These are phyloP conservation scores for Pungitius pungitius DNA, from an alignment of 2,113 vertebrate species.

Conservation along the genomic window DNA sequence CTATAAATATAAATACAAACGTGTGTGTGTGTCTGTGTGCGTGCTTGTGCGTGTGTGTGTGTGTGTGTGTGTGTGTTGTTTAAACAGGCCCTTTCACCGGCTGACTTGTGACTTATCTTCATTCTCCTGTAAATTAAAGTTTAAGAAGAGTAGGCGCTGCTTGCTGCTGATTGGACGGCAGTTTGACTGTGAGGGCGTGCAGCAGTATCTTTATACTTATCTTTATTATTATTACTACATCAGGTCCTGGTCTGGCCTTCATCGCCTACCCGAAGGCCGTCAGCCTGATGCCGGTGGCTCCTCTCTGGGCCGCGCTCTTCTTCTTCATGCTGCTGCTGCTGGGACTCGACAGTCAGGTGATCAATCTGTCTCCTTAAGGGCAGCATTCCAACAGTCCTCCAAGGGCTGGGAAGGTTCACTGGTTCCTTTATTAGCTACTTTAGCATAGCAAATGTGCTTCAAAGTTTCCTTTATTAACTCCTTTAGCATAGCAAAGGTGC, in stretches of 20 bases:
- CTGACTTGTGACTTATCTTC: constrained; percentile 29
- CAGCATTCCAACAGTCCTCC: too few relatives aligned
- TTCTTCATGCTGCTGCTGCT: constrained; percentile 86
- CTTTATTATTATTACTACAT: not conserved
- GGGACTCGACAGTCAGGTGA: constrained; percentile 85
- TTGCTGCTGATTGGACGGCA: not conserved
- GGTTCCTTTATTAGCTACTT: too few relatives aligned
- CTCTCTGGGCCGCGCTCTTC: constrained; percentile 85
- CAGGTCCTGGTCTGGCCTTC: constrained; percentile 85
- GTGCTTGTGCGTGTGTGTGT: not conserved
- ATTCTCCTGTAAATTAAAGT: not conserved
- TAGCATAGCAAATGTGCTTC: too few relatives aligned
- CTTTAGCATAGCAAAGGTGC: too few relatives aligned
- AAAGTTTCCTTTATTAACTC: too few relatives aligned
- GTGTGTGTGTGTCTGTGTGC: not conserved
- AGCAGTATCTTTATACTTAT: not conserved
- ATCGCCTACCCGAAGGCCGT: constrained; percentile 85
- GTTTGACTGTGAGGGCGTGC: too few relatives aligned
- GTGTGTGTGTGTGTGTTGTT: constrained; percentile 32
- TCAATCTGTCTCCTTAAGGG: too few relatives aligned
- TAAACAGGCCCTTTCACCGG: constrained; percentile 16
- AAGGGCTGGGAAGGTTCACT: too few relatives aligned
- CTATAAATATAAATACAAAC: too few relatives aligned
- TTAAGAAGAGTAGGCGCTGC: not conserved
- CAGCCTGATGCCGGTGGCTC: constrained; percentile 84